Percentiles rank a stretch among this genome's conserved stretches.
These are phyloP conservation scores for Marasmarcha lunaedactyla DNA, from an alignment of 2,888 invertebrate genomes.

Conservation along the genomic window DNA sequence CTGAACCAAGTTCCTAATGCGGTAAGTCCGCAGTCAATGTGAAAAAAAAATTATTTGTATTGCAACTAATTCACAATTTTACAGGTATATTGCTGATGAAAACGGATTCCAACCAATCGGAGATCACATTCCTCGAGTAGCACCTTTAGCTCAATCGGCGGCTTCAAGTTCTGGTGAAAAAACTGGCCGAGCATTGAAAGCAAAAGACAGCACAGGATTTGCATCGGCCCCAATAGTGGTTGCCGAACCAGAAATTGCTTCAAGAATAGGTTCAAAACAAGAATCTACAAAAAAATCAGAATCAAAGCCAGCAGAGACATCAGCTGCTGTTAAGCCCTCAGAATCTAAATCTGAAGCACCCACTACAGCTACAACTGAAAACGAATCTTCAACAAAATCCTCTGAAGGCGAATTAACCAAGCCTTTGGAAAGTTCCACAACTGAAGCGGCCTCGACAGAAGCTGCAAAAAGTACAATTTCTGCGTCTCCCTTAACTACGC, in stretches of 20 bases:
- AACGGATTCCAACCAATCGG: slow-evolving; percentile 78
- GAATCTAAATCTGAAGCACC: slow-evolving; percentile 4
- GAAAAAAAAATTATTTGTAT: too few species aligned
- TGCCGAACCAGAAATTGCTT: too few species aligned
- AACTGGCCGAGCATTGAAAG: slow-evolving; percentile 27
- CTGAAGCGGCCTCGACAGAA: slow-evolving; percentile 11
- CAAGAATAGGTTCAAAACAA: slow-evolving; percentile 9
- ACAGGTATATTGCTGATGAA: slow-evolving; percentile 77
- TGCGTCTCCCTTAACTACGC: slow-evolving; percentile 3
- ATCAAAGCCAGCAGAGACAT: slow-evolving; percentile 2
- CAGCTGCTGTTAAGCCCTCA: neutral
- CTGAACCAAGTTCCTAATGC: too few species aligned
- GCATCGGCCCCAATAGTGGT: slow-evolving; percentile 21
- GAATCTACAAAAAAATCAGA: slow-evolving; percentile 8
- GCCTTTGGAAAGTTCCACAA: slow-evolving; percentile 5
- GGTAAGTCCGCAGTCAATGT: too few species aligned
- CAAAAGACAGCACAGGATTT: slow-evolving; percentile 20
- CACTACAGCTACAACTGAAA: slow-evolving; percentile 1
- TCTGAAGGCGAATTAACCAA: slow-evolving; percentile 8
- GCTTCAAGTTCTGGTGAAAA: slow-evolving; percentile 23
- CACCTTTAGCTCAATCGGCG: slow-evolving; percentile 15
- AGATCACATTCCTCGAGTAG: slow-evolving; percentile 69
- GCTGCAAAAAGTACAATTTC: slow-evolving; percentile 4
- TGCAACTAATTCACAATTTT: too few species aligned
- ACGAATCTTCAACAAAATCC: neutral